Evolutionary conservation across 2,797 vertebrate genomes (phyloP).

Genomic region (Neosalanx taihuensis): DNA sequence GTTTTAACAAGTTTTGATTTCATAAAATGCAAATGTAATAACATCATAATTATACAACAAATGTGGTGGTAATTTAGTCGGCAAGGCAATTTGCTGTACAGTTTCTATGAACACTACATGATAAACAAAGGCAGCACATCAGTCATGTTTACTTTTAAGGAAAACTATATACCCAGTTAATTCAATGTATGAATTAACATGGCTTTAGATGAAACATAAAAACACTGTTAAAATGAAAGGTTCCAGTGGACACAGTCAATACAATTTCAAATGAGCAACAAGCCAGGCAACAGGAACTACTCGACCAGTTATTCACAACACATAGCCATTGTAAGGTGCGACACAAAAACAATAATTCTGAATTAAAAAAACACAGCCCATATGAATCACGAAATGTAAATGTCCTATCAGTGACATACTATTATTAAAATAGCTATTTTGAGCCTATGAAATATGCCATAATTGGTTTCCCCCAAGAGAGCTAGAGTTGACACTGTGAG

Average conservation of each 20-base stretch:
- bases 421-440: too few species aligned
- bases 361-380: background rate
- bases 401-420: background rate
- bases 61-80: background rate
- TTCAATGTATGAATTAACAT: background rate
- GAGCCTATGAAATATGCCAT: too few species aligned
- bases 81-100: background rate
- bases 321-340: background rate
- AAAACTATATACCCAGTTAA: background rate
- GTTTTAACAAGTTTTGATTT: background rate
- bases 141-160: background rate
- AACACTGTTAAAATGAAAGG: too few species aligned
- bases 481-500: too few species aligned
- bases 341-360: background rate
- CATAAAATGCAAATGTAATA: background rate
- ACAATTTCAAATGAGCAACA: background rate
- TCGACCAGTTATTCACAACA: background rate
- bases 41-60: background rate
- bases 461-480: too few species aligned
- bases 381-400: background rate
- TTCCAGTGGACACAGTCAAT: background rate
- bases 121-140: conserved; percentile 4
- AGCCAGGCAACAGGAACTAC: background rate
- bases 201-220: too few species aligned
- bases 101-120: background rate